Conservation (phyloP, 2,797 vertebrate species). For the Pseudochaenichthys georgianus region DNA sequence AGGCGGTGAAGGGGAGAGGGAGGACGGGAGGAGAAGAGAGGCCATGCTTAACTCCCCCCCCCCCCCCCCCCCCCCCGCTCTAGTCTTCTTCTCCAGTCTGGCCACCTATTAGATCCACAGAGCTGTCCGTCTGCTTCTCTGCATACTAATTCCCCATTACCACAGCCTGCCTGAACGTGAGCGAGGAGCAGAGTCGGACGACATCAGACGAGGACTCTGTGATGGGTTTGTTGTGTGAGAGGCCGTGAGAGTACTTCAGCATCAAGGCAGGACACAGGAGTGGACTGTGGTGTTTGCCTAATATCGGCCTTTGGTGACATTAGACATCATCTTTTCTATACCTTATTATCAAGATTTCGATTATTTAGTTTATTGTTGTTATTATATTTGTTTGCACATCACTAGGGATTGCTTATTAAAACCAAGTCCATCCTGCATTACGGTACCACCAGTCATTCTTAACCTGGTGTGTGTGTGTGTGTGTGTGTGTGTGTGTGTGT, state of each 20-base stretch:
- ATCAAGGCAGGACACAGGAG: not conserved
- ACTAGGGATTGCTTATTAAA: not conserved
- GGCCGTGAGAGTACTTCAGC: conserved; percentile 45
- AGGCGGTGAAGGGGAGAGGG: conserved; percentile 55
- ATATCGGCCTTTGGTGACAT: not conserved
- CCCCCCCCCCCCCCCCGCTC: conserved; percentile 62
- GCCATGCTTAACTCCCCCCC: conserved; percentile 49
- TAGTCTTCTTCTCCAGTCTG: conserved; percentile 72
- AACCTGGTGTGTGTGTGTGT: conserved; percentile 28
- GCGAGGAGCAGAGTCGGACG: conserved; percentile 49
- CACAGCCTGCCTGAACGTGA: conserved; percentile 66
- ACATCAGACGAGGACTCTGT: conserved; percentile 48
- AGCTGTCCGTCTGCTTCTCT: conserved; percentile 73
- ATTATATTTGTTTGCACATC: not conserved
- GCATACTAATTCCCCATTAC: conserved; percentile 84
- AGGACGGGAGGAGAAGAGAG: conserved; percentile 46
- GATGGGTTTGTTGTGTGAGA: conserved; percentile 41
- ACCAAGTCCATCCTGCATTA: not conserved
- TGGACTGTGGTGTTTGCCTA: conserved; percentile 1
- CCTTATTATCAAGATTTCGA: not conserved
- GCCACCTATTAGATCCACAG: conserved; percentile 76
- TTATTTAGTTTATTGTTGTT: not conserved
- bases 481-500: conserved; percentile 30
- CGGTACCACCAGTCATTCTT: not conserved
- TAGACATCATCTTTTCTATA: not conserved